Conservation (phyloP, 1,140 invertebrate genomes). For the Epicauta chinensis region DNA sequence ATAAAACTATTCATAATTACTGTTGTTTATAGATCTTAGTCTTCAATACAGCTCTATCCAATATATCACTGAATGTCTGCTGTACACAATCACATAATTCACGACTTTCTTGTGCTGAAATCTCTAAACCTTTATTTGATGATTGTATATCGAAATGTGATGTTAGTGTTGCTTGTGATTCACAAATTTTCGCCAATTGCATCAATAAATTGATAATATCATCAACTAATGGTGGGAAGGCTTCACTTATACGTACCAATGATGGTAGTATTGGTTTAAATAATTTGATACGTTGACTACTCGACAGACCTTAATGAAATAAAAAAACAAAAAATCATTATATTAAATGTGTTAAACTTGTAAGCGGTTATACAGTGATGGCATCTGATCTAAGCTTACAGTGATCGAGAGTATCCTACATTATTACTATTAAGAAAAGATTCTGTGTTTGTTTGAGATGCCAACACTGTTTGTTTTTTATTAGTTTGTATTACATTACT, state of each 20-base stretch:
- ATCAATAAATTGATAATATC: slow-evolving; percentile 80
- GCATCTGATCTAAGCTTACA: too few species aligned
- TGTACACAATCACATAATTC: slow-evolving; percentile 59
- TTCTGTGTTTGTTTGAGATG: too few species aligned
- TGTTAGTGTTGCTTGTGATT: slow-evolving; percentile 73
- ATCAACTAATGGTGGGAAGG: slow-evolving; percentile 88
- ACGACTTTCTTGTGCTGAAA: slow-evolving; percentile 46
- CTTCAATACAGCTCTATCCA: slow-evolving; percentile 52
- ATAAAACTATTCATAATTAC: slow-evolving; percentile 10
- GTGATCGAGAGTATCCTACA: too few species aligned
- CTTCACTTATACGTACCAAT: slow-evolving; percentile 78
- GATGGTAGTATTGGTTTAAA: slow-evolving; percentile 79
- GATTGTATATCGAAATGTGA: slow-evolving; percentile 52
- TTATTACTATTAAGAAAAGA: too few species aligned
- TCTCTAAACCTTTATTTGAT: slow-evolving; percentile 46
- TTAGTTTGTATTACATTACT: slow-evolving; percentile 10
- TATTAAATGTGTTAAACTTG: too few species aligned
- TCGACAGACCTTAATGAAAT: slow-evolving; percentile 66
- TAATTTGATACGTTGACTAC: slow-evolving; percentile 68
- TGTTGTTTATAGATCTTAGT: slow-evolving; percentile 47
- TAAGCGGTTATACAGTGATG: too few species aligned
- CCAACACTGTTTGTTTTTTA: too few species aligned
- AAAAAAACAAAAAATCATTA: too few species aligned
- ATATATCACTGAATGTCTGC: slow-evolving; percentile 53
- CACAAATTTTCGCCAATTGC: slow-evolving; percentile 78